Evolutionary conservation across 2,888 invertebrate genomes (phyloP).

Genomic region (Cryptus viduatorius): DNA sequence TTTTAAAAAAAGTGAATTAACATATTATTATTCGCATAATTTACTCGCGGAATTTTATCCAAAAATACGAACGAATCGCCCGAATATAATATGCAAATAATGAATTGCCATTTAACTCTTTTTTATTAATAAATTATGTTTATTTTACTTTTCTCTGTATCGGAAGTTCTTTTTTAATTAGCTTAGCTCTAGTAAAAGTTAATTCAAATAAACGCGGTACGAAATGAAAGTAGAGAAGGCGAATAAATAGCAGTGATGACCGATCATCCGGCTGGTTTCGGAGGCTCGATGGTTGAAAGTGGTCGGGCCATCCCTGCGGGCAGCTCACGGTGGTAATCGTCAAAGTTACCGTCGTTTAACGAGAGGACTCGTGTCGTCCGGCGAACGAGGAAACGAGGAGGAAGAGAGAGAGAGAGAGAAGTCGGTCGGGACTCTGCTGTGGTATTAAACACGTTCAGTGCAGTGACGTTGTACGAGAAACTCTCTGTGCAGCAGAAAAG

Average conservation of each 20-base stretch:
- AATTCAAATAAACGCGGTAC: neutral
- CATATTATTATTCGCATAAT: no score
- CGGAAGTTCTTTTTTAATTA: no score
- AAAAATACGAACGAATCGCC: no score
- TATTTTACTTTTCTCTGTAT: no score
- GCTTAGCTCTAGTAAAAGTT: no score
- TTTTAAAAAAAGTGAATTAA: no score
- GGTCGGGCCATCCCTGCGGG: neutral
- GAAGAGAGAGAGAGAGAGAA: neutral
- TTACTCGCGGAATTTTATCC: no score
- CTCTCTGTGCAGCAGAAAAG: slow-evolving; percentile 16
- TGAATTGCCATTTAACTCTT: no score
- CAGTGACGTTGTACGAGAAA: slow-evolving; percentile 25
- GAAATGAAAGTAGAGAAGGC: neutral
- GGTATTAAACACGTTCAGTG: slow-evolving; percentile 38
- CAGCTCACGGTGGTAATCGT: slow-evolving; percentile 39
- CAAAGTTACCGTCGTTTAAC: slow-evolving; percentile 58
- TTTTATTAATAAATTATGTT: no score
- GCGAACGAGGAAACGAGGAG: slow-evolving; percentile 8
- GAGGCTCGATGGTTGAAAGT: neutral
- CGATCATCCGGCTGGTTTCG: neutral
- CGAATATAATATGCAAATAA: no score
- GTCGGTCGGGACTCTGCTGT: slow-evolving; percentile 5
- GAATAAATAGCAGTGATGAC: neutral
- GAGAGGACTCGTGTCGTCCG: slow-evolving; percentile 39